Evolutionary conservation across 2,888 invertebrate genomes (phyloP).

Genomic region (Ormyrus nitidulus): DNA sequence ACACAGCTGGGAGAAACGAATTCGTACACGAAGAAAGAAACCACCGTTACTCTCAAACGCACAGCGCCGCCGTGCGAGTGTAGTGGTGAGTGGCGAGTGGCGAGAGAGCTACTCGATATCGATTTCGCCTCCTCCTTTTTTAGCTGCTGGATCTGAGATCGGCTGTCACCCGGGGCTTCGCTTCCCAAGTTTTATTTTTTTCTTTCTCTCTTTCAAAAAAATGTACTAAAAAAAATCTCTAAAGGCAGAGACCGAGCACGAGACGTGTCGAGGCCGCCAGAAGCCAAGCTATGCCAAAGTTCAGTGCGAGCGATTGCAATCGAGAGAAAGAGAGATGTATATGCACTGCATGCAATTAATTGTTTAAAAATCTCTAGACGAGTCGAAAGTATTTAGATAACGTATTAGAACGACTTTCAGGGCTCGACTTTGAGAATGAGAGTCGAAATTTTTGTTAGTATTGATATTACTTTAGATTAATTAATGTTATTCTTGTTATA

Average conservation of each 20-base stretch:
- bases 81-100: not conserved
- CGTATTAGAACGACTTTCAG: too few relatives aligned
- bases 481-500: too few relatives aligned
- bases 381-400: conserved; percentile 1
- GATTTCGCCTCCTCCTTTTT: not conserved
- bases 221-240: conserved; percentile 46
- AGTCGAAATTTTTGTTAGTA: too few relatives aligned
- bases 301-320: not conserved
- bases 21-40: not conserved
- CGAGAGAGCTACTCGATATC: too few relatives aligned
- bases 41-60: not conserved
- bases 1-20: not conserved
- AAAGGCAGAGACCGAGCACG: conserved; percentile 48
- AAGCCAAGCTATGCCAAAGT: conserved; percentile 49
- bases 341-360: not conserved
- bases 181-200: conserved; percentile 18
- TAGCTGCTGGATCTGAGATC: conserved; percentile 9
- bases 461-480: too few relatives aligned
- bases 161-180: conserved; percentile 49
- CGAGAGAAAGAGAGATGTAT: conserved; percentile 10
- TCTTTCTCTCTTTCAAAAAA: conserved; percentile 6
- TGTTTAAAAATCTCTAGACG: not conserved
- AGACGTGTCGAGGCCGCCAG: conserved; percentile 42
- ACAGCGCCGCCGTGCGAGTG: not conserved
- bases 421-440: too few relatives aligned